Percentiles rank a stretch among this genome's conserved stretches.
phyloP scores from a whole-genome alignment of 2,888 invertebrate genomes.

The Troides helena region DNA sequence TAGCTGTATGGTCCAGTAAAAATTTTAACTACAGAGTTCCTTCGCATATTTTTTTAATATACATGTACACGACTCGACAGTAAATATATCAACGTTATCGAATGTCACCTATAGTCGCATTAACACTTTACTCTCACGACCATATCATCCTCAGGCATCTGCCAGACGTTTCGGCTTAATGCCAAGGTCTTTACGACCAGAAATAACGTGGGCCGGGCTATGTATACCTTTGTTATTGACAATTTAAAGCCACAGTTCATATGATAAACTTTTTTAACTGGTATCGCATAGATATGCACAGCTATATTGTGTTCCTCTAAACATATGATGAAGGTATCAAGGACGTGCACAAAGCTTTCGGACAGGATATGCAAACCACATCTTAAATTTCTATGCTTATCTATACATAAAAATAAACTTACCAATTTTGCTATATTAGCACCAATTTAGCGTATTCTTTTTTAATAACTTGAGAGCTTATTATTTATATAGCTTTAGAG shows the following conservation, averaged over 20 bases:
- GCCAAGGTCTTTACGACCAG: constrained; percentile 59
- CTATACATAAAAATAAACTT: no score
- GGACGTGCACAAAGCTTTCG: no score
- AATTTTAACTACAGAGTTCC: neutral
- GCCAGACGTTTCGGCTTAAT: constrained; percentile 58
- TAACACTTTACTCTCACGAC: constrained; percentile 60
- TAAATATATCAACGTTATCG: constrained; percentile 49
- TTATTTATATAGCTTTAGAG: no score
- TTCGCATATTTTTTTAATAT: neutral
- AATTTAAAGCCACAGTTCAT: constrained; percentile 1
- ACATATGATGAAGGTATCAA: neutral
- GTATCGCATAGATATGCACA: neutral
- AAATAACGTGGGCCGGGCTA: constrained; percentile 66
- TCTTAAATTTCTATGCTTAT: no score
- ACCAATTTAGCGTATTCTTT: no score
- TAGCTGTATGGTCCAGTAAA: no score
- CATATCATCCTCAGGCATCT: constrained; percentile 70
- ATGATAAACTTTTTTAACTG: neutral
- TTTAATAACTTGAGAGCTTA: no score
- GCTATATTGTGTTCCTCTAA: neutral
- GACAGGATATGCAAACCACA: no score
- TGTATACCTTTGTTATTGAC: constrained; percentile 54
- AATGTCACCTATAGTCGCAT: constrained; percentile 51
- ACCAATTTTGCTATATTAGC: no score
- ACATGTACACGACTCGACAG: neutral